Percentiles rank a stretch among this genome's conserved stretches.
phyloP scores from a whole-genome alignment of 2,888 invertebrate genomes.

The Zelleria hepariella region DNA sequence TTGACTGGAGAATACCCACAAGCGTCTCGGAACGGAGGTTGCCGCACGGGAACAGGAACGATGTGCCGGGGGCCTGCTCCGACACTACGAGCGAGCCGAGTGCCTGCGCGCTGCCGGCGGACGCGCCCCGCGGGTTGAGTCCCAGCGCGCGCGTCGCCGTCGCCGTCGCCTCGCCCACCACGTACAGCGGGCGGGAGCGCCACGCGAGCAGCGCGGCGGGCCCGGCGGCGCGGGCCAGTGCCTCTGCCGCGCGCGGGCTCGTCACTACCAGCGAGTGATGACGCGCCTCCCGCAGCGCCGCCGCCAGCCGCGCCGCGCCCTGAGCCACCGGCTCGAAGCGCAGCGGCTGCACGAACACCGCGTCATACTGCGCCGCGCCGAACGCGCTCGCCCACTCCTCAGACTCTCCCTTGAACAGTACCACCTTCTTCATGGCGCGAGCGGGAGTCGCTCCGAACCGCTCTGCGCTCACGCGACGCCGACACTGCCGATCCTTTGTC shows the following conservation, averaged over 20 bases:
- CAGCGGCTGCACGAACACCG: conserved; percentile 53
- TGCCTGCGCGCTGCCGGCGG: conserved; percentile 47
- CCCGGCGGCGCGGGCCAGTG: conserved; percentile 44
- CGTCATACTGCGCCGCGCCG: conserved; percentile 34
- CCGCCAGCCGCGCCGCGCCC: conserved; percentile 29
- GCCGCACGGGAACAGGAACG: conserved; percentile 57
- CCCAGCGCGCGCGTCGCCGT: conserved; percentile 33
- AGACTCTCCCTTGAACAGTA: conserved; percentile 51
- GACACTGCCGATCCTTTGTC: conserved; percentile 14
- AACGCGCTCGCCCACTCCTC: conserved; percentile 53
- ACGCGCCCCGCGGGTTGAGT: conserved; percentile 39
- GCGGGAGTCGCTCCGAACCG: no score
- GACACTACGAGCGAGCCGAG: conserved; percentile 38
- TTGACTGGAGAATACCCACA: conserved; percentile 30
- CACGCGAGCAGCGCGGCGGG: conserved; percentile 45
- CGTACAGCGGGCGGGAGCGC: conserved; percentile 43
- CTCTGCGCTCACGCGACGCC: background rate
- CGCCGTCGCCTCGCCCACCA: conserved; percentile 42
- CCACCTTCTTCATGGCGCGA: conserved; percentile 51
- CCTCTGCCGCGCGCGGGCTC: conserved; percentile 52
- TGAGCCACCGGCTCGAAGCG: conserved; percentile 37
- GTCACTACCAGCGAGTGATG: conserved; percentile 50
- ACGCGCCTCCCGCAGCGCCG: conserved; percentile 25
- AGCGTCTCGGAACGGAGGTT: conserved; percentile 47
- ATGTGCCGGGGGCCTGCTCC: conserved; percentile 33